phyloP scores from a whole-genome alignment of 2,113 vertebrate genomes.

The Ammodytes dubius region DNA sequence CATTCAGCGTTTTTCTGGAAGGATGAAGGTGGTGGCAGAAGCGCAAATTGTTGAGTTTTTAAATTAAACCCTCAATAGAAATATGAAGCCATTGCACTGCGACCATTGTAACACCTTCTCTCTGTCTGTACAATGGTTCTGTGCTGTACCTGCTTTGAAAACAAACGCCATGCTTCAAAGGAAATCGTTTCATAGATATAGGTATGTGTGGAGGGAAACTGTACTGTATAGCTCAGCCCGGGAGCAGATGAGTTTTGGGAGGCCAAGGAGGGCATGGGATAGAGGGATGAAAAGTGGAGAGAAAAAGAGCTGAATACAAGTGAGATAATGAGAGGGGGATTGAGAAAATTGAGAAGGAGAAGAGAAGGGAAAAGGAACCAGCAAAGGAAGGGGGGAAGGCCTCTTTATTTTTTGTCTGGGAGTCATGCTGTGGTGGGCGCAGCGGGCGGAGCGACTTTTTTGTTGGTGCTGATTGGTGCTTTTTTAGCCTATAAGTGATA shows the following conservation, averaged over 20 bases:
- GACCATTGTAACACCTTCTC: constrained; percentile 60
- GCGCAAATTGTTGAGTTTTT: constrained; percentile 55
- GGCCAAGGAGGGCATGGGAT: constrained; percentile 16
- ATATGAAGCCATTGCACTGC: constrained; percentile 61
- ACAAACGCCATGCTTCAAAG: constrained; percentile 63
- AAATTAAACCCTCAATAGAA: constrained; percentile 16
- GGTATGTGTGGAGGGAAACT: constrained; percentile 47
- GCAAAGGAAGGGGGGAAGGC: constrained; percentile 37
- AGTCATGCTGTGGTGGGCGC: constrained; percentile 65
- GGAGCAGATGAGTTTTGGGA: constrained; percentile 54
- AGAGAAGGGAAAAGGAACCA: constrained; percentile 12
- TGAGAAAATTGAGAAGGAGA: neutral
- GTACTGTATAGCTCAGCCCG: constrained; percentile 51
- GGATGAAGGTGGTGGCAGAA: constrained; percentile 61
- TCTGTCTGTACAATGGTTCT: constrained; percentile 51
- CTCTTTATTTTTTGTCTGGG: constrained; percentile 6
- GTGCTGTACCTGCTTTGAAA: constrained; percentile 49
- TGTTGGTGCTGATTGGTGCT: neutral
- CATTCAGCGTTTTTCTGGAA: constrained; percentile 51
- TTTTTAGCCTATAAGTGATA: constrained; percentile 11
- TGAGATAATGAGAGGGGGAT: neutral
- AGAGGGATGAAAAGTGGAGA: neutral
- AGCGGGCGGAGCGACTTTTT: constrained; percentile 70
- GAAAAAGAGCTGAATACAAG: neutral
- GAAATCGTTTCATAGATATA: constrained; percentile 28